phyloP scores from a whole-genome alignment of 2,113 vertebrate genomes.

The Lonchura striata region DNA sequence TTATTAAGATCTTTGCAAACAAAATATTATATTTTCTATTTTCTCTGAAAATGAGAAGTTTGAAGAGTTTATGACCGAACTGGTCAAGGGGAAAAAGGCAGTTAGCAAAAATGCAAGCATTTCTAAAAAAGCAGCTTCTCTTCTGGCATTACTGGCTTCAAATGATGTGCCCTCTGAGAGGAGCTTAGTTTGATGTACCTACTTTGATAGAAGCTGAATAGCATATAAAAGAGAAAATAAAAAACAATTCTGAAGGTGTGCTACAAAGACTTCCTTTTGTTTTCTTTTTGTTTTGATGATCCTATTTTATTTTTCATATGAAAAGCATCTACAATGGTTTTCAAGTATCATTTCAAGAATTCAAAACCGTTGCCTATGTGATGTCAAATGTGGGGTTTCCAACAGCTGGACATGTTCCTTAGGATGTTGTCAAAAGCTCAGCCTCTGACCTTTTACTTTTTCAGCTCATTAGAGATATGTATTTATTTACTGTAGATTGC shows the following conservation, averaged over 20 bases:
- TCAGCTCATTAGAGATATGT: not conserved
- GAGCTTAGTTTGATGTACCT: slow-evolving; percentile 62
- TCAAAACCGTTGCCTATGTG: not conserved
- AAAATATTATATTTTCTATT: not conserved
- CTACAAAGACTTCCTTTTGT: not conserved
- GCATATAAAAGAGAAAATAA: slow-evolving; percentile 46
- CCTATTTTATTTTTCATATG: not conserved
- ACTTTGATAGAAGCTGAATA: slow-evolving; percentile 58
- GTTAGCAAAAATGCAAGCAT: slow-evolving; percentile 56
- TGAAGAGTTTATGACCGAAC: slow-evolving; percentile 25
- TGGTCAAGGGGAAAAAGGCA: slow-evolving; percentile 31
- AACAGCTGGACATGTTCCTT: not conserved
- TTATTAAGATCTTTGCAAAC: not conserved
- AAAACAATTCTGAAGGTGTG: slow-evolving; percentile 34
- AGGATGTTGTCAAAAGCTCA: not conserved
- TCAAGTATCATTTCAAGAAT: not conserved
- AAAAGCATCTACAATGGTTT: not conserved
- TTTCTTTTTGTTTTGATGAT: not conserved
- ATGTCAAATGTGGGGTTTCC: not conserved
- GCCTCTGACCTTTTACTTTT: not conserved
- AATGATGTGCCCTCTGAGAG: slow-evolving; percentile 62
- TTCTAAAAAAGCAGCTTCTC: slow-evolving; percentile 50
- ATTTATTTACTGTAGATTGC: not conserved
- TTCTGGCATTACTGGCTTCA: slow-evolving; percentile 59
- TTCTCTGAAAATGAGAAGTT: not conserved